Base-by-base conservation (phyloP, 1,140 invertebrate genomes). In the Acromyrmex heyeri region DNA sequence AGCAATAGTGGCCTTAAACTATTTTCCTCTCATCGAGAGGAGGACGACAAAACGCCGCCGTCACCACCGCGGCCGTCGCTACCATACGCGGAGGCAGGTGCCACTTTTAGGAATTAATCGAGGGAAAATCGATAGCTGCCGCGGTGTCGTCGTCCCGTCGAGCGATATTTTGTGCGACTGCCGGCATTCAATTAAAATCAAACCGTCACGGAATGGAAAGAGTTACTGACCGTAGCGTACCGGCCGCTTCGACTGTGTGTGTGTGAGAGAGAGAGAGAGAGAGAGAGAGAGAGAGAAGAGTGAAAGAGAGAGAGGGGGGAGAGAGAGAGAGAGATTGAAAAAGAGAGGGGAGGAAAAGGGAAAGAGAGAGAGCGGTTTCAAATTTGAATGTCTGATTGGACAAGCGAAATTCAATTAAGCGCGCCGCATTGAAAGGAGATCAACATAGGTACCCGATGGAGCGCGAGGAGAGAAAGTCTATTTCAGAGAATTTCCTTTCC, bases 361-460 rank as follows among this genome's bases (percentile, higher is more conserved):
- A 12, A 16, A 44, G n/a, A 73, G 48, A 61, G 72, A 30, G 27
- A 72, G 38, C 64, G 48, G 24, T 79, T 73, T 79, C 83, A 85
- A 93, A 93, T 93, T 93, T 93, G 91, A 93, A 93, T 93, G 92
- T 92, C 93, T 92, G 93, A 93, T 93, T 92, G 91, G 77, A 92
- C 89, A 82, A 89, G 87, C 88, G 87, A 92, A 90, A 93, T 93
- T 93, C 91, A 92, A 93, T 93, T 93, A 93, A 91, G 72, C 86
- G 75, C 70, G 21, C 44, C 48, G 24, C 38, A 76, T 21, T 82
- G 86, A 90, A 87, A 86, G 81, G 85, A 77, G 85, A 85, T 78
- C 53, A 78, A 85, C 81, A 85, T 55, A 77, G 44, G 83, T 79
- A 85, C 44, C 61, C 38, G 38, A 55, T 50, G 83, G 86, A 86